Conservation (phyloP, 2,888 invertebrate genomes). For the Mycogona germanica region DNA sequence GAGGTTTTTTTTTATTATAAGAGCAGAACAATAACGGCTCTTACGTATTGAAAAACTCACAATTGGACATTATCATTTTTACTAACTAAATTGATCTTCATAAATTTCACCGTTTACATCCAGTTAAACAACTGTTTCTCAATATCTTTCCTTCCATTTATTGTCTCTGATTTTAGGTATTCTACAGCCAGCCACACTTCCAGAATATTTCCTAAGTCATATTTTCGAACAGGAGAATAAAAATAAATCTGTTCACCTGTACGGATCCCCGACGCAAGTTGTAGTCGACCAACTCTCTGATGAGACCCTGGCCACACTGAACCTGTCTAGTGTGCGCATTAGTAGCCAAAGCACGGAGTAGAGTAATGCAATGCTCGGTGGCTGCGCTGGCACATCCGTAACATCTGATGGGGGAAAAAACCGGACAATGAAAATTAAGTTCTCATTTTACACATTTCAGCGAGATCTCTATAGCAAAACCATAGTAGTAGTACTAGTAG, state of each 20-base stretch:
- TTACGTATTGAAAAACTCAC: no score
- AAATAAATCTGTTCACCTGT: no score
- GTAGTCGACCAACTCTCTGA: slow-evolving; percentile 78
- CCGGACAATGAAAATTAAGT: not conserved
- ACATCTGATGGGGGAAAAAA: slow-evolving; percentile 31
- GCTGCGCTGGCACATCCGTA: slow-evolving; percentile 62
- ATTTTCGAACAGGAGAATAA: not conserved
- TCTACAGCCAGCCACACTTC: no score
- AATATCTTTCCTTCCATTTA: no score
- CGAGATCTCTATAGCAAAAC: not conserved
- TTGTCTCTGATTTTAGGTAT: no score
- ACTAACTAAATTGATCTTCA: no score
- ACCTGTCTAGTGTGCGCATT: slow-evolving; percentile 59
- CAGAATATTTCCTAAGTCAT: no score
- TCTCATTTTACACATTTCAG: not conserved
- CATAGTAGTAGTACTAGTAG: not conserved
- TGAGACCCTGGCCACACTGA: slow-evolving; percentile 70
- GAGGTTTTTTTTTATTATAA: not conserved
- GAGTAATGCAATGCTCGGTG: slow-evolving; percentile 84
- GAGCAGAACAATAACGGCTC: no score
- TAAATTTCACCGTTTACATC: no score
- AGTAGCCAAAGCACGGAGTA: slow-evolving; percentile 77
- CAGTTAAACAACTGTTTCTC: no score
- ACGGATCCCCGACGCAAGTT: slow-evolving; percentile 76
- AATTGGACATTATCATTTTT: no score